These are phyloP conservation scores for Tenthredo scrophulariae DNA, from an alignment of 2,888 invertebrate genomes.

Conservation along the genomic window DNA sequence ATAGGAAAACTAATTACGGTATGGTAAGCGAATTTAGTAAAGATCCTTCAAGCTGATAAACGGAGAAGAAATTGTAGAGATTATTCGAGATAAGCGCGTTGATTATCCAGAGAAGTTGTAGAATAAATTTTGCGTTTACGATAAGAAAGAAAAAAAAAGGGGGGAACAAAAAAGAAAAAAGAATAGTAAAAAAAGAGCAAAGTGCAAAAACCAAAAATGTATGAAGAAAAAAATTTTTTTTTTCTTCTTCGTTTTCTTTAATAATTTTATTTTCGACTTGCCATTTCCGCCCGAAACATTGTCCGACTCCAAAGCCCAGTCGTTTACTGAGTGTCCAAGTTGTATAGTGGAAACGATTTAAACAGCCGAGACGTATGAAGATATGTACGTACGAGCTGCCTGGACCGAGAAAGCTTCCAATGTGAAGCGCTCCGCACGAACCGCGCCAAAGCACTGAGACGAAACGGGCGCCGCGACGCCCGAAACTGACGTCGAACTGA, in stretches of 20 bases:
- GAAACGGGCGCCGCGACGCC: slow-evolving; percentile 51
- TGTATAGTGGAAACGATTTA: neutral
- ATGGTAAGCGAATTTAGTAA: neutral
- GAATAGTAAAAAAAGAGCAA: neutral
- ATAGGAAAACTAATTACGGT: neutral
- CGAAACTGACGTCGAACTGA: slow-evolving; percentile 40
- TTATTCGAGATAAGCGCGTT: neutral
- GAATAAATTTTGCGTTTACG: neutral
- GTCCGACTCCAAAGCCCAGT: neutral
- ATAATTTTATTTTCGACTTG: slow-evolving; percentile 14
- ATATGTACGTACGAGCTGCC: neutral
- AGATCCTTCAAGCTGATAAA: neutral
- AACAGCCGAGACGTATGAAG: neutral
- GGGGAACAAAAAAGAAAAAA: neutral
- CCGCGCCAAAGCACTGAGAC: slow-evolving; percentile 69
- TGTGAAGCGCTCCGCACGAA: slow-evolving; percentile 59
- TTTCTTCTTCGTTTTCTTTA: neutral
- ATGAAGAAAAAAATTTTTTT: neutral
- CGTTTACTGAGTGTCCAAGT: neutral
- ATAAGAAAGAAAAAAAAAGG: neutral
- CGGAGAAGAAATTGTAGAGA: neutral
- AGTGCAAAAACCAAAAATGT: too few species aligned
- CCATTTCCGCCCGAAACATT: slow-evolving; percentile 30
- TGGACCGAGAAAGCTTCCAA: neutral
- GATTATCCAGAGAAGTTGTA: neutral